Conservation (phyloP, 2,113 vertebrate genomes). For the Xiphophorus maculatus region DNA sequence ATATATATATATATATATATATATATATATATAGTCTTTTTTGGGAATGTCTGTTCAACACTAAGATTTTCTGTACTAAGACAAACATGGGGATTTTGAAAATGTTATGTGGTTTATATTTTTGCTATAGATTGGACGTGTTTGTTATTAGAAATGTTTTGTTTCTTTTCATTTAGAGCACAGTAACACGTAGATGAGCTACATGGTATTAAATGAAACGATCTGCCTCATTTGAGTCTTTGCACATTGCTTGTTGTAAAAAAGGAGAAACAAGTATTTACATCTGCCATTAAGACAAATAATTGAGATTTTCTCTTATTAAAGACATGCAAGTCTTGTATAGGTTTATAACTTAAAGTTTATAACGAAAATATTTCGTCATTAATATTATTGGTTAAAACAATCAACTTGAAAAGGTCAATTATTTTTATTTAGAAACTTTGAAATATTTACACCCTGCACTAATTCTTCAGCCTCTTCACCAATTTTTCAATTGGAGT, state of each 20-base stretch:
- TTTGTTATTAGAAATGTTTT: slow-evolving; percentile 71
- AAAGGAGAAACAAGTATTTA: not conserved
- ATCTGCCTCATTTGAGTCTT: not conserved
- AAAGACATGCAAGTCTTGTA: not conserved
- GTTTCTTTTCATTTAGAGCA: not conserved
- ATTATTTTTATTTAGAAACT: not conserved
- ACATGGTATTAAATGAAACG: not conserved
- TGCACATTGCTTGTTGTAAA: not conserved
- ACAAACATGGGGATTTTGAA: slow-evolving; percentile 43
- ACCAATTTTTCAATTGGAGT: not conserved
- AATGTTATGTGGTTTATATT: slow-evolving; percentile 74
- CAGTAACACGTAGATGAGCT: not conserved
- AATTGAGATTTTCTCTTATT: not conserved
- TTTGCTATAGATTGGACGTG: slow-evolving; percentile 26
- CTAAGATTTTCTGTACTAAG: slow-evolving; percentile 67
- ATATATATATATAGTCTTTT: not conserved
- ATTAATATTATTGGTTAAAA: not conserved
- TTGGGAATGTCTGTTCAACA: slow-evolving; percentile 59
- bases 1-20: too few relatives aligned
- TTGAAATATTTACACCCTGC: not conserved
- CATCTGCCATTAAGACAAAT: not conserved
- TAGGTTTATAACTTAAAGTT: not conserved
- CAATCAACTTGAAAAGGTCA: not conserved
- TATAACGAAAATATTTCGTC: not conserved
- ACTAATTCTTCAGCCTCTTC: not conserved